Conservation (phyloP, 2,888 invertebrate genomes). For the Agrotis puta region DNA sequence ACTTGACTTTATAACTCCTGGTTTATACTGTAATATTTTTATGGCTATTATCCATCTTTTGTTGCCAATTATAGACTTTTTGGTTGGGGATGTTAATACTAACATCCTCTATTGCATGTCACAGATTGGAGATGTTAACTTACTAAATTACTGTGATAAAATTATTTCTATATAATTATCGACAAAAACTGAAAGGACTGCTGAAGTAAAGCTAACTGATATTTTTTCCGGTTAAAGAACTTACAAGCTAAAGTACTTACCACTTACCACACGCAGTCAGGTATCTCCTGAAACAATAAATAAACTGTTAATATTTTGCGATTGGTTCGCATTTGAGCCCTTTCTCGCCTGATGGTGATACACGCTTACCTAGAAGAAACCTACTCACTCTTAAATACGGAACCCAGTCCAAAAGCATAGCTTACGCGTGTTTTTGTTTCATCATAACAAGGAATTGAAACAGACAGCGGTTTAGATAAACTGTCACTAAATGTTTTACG, state of each 20-base stretch:
- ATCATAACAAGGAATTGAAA: constrained; percentile 45
- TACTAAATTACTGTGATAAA: not conserved
- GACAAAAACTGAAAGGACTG: not conserved
- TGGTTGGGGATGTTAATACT: not conserved
- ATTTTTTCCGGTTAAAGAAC: not conserved
- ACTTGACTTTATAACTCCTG: not conserved
- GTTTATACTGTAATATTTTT: not conserved
- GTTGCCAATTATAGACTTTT: not conserved
- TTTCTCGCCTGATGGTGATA: too few species aligned
- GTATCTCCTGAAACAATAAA: not conserved
- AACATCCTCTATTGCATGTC: too few species aligned
- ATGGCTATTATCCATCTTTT: not conserved
- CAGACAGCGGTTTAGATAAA: constrained; percentile 43
- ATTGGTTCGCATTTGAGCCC: too few species aligned
- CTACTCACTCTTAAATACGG: constrained; percentile 8
- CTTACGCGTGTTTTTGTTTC: constrained; percentile 8
- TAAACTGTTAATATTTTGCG: too few species aligned
- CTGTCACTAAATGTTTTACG: constrained; percentile 57
- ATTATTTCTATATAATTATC: not conserved
- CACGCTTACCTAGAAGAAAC: too few species aligned
- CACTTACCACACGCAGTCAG: not conserved
- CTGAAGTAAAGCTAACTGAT: not conserved
- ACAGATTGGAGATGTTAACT: not conserved
- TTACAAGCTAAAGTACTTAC: not conserved
- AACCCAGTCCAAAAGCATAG: constrained; percentile 4